Percentiles rank a stretch among this genome's conserved stretches.
phyloP scores from a whole-genome alignment of 2,797 vertebrate species.

The Crenichthys baileyi region DNA sequence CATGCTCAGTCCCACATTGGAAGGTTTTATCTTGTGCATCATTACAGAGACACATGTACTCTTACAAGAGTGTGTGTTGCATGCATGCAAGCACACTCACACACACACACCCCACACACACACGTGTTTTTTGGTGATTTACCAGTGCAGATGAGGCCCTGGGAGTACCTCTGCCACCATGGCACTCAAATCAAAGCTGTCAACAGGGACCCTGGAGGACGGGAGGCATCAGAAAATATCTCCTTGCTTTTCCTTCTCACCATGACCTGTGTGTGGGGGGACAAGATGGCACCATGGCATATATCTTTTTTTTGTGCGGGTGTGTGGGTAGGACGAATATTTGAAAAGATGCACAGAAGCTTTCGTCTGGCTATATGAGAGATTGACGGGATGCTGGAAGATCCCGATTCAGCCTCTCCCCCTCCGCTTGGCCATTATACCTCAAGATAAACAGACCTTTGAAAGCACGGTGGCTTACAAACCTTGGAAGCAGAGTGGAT shows the following conservation, averaged over 20 bases:
- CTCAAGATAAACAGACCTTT: constrained; percentile 65
- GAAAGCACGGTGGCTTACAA: constrained; percentile 70
- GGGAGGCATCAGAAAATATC: constrained; percentile 74
- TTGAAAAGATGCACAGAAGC: constrained; percentile 53
- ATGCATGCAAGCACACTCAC: constrained; percentile 12
- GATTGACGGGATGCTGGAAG: constrained; percentile 47
- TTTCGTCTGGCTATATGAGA: constrained; percentile 57
- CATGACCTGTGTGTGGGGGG: constrained; percentile 58
- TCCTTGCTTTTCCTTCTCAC: constrained; percentile 58
- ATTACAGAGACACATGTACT: neutral
- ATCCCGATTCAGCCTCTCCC: constrained; percentile 63
- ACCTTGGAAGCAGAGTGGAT: constrained; percentile 64
- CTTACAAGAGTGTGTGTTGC: neutral
- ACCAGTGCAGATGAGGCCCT: constrained; percentile 71
- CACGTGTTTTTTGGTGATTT: constrained; percentile 62
- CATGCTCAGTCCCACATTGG: constrained; percentile 36
- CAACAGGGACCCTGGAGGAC: constrained; percentile 73
- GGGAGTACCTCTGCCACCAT: constrained; percentile 68
- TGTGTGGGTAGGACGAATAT: constrained; percentile 38
- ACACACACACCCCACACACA: constrained; percentile 27
- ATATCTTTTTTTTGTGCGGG: constrained; percentile 33
- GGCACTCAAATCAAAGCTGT: constrained; percentile 78
- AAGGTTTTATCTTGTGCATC: constrained; percentile 35
- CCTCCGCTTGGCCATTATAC: constrained; percentile 62
- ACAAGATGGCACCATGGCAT: constrained; percentile 38